Evolutionary conservation across 2,113 vertebrate genomes (phyloP), one percentile per base, ranked within the genome.

Genomic region (Megaleporinus macrocephalus): DNA sequence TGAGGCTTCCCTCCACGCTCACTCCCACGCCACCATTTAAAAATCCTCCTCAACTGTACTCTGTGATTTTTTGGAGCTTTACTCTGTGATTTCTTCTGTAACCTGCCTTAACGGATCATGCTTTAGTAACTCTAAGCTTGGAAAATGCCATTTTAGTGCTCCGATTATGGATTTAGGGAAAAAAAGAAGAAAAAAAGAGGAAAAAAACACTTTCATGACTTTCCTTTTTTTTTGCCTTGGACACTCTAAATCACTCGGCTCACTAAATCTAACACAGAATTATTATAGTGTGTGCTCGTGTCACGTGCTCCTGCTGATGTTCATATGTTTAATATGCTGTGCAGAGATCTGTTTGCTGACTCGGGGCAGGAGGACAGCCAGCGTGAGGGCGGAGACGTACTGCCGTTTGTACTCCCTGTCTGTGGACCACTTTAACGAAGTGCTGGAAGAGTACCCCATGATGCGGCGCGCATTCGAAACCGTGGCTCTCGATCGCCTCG

Each of bases 371-470:
- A 95, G 97, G 87, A 99, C 97, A 0, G 98, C 98, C 77, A 99
- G 98, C 0, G 97, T 99, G 30, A 89, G 97, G 18, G 96, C 97
- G 0, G 97, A 99, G 74, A 99, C 97, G 81, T 99, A 99, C 93
- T 99, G 98, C 85, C 96, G 98, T 4, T 95, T 99, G 36, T 99
- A 99, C 91, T 99, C 97, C 0, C 93, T 99, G 81, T 97, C 97
- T 0, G 98, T 99, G 89, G 98, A 99, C 90, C 96, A 99, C 92
- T 99, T 99, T 90, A 96, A 99, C 0, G 97, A 99, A 92, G 98
- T 99, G 44, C 93, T 99, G 91, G 97, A 99, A 89, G 97, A 99
- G 85, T 99, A 96, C 82, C 97, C 97, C 88, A 98, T 99, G 97
- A 99, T 99, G 97, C 93, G 97, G 20, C 89, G 96, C 73, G 97